phyloP scores from a whole-genome alignment of 2,797 vertebrate species.

The Fratercula arctica region DNA sequence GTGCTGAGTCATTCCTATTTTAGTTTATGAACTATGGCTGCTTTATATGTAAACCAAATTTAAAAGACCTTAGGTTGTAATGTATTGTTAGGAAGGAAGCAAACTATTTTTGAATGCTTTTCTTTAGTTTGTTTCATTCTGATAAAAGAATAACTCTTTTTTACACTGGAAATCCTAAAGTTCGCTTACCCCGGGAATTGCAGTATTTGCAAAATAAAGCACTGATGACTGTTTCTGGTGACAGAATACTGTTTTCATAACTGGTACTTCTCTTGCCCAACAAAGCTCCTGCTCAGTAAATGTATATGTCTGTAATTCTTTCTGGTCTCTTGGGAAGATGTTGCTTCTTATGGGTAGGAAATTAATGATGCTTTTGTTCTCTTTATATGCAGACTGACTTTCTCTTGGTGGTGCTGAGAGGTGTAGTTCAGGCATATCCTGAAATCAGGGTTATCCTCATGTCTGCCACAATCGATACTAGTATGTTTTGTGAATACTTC shows the following conservation, averaged over 20 bases:
- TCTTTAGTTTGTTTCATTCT: background rate
- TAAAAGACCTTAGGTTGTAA: background rate
- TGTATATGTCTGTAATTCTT: background rate
- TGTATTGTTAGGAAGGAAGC: background rate
- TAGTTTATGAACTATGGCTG: background rate
- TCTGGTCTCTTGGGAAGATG: background rate
- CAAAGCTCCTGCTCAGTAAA: background rate
- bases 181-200: background rate
- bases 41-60: background rate
- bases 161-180: background rate
- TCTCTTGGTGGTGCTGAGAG: slow-evolving; percentile 93
- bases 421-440: slow-evolving; percentile 91
- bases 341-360: background rate
- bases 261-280: background rate
- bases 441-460: slow-evolving; percentile 92
- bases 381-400: slow-evolving; percentile 87
- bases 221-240: background rate
- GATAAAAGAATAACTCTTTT: background rate
- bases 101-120: background rate
- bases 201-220: background rate
- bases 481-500: slow-evolving; percentile 96
- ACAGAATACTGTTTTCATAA: background rate
- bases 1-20: background rate
- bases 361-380: background rate
- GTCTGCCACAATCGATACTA: slow-evolving; percentile 98